Evolutionary conservation across 2,113 vertebrate genomes (phyloP).

Genomic region (Tautogolabrus adspersus): DNA sequence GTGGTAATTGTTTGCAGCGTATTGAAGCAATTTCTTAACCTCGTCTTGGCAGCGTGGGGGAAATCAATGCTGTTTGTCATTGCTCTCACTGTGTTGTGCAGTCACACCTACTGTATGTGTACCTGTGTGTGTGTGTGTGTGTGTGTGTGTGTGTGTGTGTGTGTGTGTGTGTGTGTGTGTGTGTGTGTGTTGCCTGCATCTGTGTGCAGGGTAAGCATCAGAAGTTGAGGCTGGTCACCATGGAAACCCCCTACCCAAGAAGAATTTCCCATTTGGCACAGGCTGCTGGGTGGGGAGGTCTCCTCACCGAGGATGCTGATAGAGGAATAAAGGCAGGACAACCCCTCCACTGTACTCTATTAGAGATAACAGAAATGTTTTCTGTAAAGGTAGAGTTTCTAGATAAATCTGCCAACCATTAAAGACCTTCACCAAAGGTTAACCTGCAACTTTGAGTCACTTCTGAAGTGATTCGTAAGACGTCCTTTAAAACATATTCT

Average conservation of each 20-base stretch:
- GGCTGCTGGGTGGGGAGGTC: not conserved
- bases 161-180: slow-evolving; percentile 20
- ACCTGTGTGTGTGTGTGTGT: slow-evolving; percentile 15
- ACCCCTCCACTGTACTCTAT: not conserved
- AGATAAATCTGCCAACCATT: not conserved
- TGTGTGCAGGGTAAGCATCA: slow-evolving; percentile 5
- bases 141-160: slow-evolving; percentile 8
- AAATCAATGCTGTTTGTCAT: slow-evolving; percentile 58
- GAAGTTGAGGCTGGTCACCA: slow-evolving; percentile 52
- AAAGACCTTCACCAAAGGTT: not conserved
- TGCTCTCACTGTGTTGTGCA: not conserved
- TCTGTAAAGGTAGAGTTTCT: too few species aligned
- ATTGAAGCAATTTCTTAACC: slow-evolving; percentile 49
- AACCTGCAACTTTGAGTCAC: not conserved
- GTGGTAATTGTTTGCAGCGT: slow-evolving; percentile 49
- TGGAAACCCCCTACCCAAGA: slow-evolving; percentile 57
- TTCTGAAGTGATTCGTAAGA: not conserved
- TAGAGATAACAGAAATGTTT: not conserved
- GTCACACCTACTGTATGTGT: slow-evolving; percentile 10
- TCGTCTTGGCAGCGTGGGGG: slow-evolving; percentile 15
- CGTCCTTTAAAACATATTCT: not conserved
- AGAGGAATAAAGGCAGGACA: not conserved
- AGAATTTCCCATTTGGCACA: slow-evolving; percentile 24
- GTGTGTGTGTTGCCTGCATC: not conserved
- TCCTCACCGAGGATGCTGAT: slow-evolving; percentile 11